Conservation (phyloP, 2,113 vertebrate species). For the Xerus inauris region DNA sequence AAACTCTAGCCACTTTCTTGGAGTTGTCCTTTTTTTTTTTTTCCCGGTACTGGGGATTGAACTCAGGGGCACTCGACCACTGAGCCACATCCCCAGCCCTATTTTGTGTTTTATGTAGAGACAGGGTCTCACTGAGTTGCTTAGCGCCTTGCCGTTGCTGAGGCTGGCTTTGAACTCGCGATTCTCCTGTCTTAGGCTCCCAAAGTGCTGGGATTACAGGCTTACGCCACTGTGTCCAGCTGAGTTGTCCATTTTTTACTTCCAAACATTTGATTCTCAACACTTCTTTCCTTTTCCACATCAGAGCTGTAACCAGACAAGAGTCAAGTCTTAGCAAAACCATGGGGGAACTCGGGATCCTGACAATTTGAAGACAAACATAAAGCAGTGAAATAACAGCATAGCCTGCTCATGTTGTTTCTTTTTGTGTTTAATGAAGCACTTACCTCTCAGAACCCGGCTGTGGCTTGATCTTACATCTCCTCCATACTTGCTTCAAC, state of each 20-base stretch:
- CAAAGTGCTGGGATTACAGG: too few species aligned
- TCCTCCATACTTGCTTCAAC: constrained; percentile 27
- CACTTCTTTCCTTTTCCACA: not conserved
- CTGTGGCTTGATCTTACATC: not conserved
- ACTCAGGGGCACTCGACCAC: too few species aligned
- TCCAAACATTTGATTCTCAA: not conserved
- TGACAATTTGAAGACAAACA: not conserved
- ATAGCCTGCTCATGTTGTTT: not conserved
- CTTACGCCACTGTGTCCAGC: too few species aligned
- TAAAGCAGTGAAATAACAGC: not conserved
- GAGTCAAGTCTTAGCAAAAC: not conserved
- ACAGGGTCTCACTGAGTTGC: too few species aligned
- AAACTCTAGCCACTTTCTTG: not conserved
- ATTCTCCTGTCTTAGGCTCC: too few species aligned
- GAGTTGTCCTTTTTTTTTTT: not conserved
- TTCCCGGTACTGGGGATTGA: too few species aligned
- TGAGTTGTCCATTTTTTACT: not conserved
- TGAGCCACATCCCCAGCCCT: too few species aligned
- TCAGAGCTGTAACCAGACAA: not conserved
- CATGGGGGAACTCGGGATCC: not conserved
- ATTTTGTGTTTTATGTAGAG: too few species aligned
- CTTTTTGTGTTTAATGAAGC: not conserved
- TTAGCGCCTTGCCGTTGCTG: too few species aligned
- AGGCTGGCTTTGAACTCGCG: too few species aligned
- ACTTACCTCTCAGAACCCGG: not conserved